Evolutionary conservation across 2,888 invertebrate species (phyloP).

Genomic region (Pyrocoelia pectoralis): DNA sequence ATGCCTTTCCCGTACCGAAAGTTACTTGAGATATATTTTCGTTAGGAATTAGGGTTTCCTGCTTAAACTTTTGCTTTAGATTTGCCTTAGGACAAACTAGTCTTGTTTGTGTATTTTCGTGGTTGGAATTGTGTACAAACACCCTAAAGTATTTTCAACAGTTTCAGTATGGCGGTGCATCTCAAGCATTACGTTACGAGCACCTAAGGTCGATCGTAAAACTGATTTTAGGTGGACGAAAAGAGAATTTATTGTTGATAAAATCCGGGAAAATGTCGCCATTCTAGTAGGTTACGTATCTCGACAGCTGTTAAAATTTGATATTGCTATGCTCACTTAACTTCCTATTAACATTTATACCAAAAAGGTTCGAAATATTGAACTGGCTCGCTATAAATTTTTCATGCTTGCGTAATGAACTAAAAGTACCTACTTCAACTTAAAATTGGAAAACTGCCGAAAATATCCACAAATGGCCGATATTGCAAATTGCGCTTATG

Average conservation of each 20-base stretch:
- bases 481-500: too few species aligned
- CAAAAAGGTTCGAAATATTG: slow-evolving; percentile 8
- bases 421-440: too few species aligned
- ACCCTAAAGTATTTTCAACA: not conserved
- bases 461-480: too few species aligned
- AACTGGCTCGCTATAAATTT: slow-evolving; percentile 1
- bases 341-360: slow-evolving; percentile 9
- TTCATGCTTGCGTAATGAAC: not conserved
- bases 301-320: slow-evolving; percentile 17
- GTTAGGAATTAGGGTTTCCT: slow-evolving; percentile 10
- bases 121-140: slow-evolving; percentile 3
- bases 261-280: slow-evolving; percentile 4
- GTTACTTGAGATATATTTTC: slow-evolving; percentile 9
- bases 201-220: not conserved
- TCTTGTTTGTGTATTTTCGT: slow-evolving; percentile 10
- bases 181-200: not conserved
- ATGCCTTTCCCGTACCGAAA: not conserved
- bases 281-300: not conserved
- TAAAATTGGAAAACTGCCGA: too few species aligned
- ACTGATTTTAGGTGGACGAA: not conserved
- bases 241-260: not conserved
- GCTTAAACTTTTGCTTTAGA: slow-evolving; percentile 9
- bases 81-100: slow-evolving; percentile 13
- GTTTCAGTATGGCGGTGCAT: slow-evolving; percentile 4
- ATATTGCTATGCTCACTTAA: slow-evolving; percentile 18